phyloP scores from a whole-genome alignment of 2,888 invertebrate species.

The Cosmia pyralina region DNA sequence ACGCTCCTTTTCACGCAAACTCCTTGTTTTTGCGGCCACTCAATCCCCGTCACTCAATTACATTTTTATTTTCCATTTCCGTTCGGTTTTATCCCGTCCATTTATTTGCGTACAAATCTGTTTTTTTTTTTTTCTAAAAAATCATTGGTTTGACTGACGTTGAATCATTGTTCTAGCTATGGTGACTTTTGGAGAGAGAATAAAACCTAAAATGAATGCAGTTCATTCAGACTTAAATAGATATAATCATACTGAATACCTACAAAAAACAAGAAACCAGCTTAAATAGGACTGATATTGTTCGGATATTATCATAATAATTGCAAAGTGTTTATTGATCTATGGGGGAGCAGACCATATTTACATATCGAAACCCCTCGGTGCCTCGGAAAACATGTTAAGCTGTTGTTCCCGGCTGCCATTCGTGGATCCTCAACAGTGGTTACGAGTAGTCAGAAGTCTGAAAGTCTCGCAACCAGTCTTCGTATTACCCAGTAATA shows the following conservation, averaged over 20 bases:
- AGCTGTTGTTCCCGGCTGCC: background rate
- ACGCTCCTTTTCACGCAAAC: slow-evolving; percentile 64
- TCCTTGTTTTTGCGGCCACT: slow-evolving; percentile 71
- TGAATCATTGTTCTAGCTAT: slow-evolving; percentile 18
- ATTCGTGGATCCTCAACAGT: background rate
- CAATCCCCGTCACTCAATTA: slow-evolving; percentile 67
- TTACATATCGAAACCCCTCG: background rate
- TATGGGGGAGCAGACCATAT: too few relatives aligned
- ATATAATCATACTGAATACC: background rate
- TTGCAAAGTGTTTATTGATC: background rate
- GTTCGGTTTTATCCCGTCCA: slow-evolving; percentile 57
- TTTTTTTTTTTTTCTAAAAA: slow-evolving; percentile 43
- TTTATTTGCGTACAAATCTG: slow-evolving; percentile 54
- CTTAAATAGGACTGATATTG: background rate
- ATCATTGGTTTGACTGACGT: slow-evolving; percentile 16
- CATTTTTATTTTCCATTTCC: slow-evolving; percentile 69
- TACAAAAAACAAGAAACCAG: background rate
- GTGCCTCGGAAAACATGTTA: background rate
- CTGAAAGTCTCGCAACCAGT: background rate
- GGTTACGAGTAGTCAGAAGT: background rate
- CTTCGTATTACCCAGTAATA: background rate
- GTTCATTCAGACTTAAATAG: background rate
- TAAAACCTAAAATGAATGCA: slow-evolving; percentile 1
- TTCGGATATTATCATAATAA: background rate
- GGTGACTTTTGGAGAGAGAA: slow-evolving; percentile 4